phyloP scores from a whole-genome alignment of 2,888 invertebrate genomes.

The Agonopterix arenella region DNA sequence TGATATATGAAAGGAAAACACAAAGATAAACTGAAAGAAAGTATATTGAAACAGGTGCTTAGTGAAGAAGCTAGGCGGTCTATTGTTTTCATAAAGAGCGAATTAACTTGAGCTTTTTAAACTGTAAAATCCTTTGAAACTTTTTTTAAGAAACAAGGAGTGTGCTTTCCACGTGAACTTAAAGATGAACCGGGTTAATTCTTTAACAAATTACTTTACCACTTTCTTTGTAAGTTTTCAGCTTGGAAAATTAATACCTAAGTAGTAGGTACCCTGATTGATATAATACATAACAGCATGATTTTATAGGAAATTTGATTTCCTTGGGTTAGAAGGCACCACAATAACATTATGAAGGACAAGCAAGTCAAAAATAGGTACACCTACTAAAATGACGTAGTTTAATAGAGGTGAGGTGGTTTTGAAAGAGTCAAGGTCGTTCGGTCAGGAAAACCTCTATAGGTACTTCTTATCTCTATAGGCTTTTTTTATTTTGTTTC shows the following conservation, averaged over 20 bases:
- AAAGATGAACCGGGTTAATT: constrained; percentile 8
- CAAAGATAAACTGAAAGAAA: neutral
- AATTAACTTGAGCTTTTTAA: constrained; percentile 55
- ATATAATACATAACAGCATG: neutral
- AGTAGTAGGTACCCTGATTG: neutral
- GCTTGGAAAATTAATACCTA: constrained; percentile 5
- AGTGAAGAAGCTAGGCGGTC: constrained; percentile 23
- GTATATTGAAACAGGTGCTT: neutral
- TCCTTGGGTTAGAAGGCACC: too few species aligned
- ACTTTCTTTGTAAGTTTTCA: constrained; percentile 26
- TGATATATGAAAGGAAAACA: too few species aligned
- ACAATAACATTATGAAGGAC: too few species aligned
- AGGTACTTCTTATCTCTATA: too few species aligned
- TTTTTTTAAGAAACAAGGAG: constrained; percentile 40
- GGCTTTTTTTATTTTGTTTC: too few species aligned
- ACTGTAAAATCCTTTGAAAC: constrained; percentile 56
- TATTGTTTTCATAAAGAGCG: constrained; percentile 42
- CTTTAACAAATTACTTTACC: constrained; percentile 34
- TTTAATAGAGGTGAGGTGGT: too few species aligned
- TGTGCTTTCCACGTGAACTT: constrained; percentile 34
- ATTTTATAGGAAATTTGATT: too few species aligned
- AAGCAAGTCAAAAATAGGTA: too few species aligned
- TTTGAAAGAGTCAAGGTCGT: too few species aligned
- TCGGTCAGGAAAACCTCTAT: too few species aligned
- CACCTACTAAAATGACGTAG: too few species aligned